These are phyloP conservation scores for Entomyzon cyanotis DNA, from an alignment of 2,113 vertebrate genomes.

Conservation along the genomic window DNA sequence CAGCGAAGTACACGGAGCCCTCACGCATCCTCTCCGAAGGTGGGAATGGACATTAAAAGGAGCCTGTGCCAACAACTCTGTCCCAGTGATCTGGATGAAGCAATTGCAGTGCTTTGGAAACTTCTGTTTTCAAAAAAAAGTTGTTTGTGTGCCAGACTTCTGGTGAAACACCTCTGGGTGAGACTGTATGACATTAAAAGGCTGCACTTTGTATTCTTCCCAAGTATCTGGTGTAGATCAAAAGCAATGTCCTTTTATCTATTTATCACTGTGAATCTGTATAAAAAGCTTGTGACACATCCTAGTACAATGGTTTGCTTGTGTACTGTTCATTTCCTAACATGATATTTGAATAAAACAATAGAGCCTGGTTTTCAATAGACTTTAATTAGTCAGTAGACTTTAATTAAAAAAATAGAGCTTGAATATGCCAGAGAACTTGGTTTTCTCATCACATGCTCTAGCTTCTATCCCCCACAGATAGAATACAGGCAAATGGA, in stretches of 20 bases:
- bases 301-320: background rate
- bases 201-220: background rate
- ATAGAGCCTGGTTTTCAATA: background rate
- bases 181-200: background rate
- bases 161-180: background rate
- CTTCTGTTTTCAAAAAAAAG: constrained; percentile 1
- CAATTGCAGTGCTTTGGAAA: background rate
- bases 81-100: background rate
- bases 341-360: constrained; percentile 34
- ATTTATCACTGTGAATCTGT: background rate
- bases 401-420: background rate
- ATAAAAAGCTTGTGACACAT: background rate
- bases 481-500: background rate
- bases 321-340: constrained; percentile 58
- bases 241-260: background rate
- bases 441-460: background rate
- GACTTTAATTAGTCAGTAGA: background rate
- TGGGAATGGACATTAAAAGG: constrained; percentile 86
- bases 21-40: constrained; percentile 92
- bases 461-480: background rate
- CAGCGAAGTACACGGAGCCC: constrained; percentile 93
- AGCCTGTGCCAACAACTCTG: background rate
- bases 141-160: background rate
- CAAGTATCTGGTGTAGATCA: background rate
- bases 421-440: background rate